A percentile compares a stretch with the other conserved stretches of the same genome.
These are phyloP conservation scores for Chrysomallon squamiferum DNA, from an alignment of 1,140 invertebrate species.

Conservation along the genomic window DNA sequence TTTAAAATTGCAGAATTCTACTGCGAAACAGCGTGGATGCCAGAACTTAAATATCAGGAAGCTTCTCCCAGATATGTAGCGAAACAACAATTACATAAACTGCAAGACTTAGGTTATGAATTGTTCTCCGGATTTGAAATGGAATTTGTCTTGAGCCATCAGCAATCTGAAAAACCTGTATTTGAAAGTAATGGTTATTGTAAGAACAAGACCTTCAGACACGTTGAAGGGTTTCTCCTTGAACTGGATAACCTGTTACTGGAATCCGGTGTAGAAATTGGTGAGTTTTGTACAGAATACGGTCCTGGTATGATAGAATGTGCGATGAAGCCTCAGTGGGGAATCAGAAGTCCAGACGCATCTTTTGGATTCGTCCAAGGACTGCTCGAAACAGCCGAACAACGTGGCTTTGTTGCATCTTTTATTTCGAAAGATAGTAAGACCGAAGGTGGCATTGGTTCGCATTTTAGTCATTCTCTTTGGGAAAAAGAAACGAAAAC, in stretches of 20 bases:
- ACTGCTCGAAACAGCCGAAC: too few species aligned
- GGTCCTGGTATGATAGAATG: too few species aligned
- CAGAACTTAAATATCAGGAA: neutral
- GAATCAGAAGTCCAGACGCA: too few species aligned
- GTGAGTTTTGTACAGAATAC: too few species aligned
- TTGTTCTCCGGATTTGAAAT: constrained; percentile 1
- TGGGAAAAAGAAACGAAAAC: neutral
- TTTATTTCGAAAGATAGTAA: too few species aligned
- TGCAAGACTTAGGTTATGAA: neutral
- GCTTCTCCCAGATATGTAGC: neutral
- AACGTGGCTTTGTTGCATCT: too few species aligned
- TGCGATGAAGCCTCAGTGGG: too few species aligned
- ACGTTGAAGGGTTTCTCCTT: too few species aligned
- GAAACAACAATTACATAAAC: neutral
- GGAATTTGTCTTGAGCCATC: neutral
- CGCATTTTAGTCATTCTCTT: neutral
- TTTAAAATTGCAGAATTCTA: neutral
- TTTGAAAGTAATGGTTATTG: neutral
- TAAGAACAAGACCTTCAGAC: too few species aligned
- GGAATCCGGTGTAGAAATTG: too few species aligned
- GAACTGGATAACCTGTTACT: too few species aligned
- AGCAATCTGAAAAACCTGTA: neutral
- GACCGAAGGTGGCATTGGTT: neutral
- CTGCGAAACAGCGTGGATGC: neutral
- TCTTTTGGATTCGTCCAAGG: too few species aligned